These are phyloP conservation scores for Bos javanicus DNA, from an alignment of 2,113 vertebrate species.

Conservation along the genomic window DNA sequence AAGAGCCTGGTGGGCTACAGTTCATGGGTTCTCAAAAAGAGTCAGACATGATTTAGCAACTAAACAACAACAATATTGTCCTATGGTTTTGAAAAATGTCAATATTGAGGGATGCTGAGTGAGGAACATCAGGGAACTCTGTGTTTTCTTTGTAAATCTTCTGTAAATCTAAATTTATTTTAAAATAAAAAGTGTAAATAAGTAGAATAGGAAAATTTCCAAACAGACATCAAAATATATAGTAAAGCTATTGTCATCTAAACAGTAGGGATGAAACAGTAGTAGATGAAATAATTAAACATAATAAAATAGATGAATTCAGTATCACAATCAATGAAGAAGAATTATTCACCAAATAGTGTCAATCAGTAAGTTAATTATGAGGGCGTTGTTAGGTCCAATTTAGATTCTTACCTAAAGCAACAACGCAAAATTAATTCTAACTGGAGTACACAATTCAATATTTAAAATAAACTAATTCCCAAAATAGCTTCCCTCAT, in stretches of 20 bases:
- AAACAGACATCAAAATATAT: neutral
- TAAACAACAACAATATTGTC: neutral
- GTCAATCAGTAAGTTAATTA: neutral
- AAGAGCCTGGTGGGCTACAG: neutral
- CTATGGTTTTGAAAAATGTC: neutral
- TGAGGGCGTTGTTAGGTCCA: neutral
- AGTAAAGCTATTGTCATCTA: neutral
- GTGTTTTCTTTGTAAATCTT: neutral
- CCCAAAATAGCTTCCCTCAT: neutral
- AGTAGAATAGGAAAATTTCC: neutral
- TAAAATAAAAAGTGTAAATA: neutral
- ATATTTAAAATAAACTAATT: neutral
- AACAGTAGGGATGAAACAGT: neutral
- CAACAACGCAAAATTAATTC: neutral
- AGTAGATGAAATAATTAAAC: neutral
- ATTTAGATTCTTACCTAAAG: neutral
- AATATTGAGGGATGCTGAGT: neutral
- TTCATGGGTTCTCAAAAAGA: neutral
- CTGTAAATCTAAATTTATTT: neutral
- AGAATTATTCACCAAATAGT: neutral
- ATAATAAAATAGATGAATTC: neutral
- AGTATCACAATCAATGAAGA: neutral
- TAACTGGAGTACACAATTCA: neutral
- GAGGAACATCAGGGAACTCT: neutral
- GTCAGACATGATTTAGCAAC: neutral